These are phyloP conservation scores for Phallusia fumigata DNA, from an alignment of 23 tunicate species.

Conservation along the genomic window DNA sequence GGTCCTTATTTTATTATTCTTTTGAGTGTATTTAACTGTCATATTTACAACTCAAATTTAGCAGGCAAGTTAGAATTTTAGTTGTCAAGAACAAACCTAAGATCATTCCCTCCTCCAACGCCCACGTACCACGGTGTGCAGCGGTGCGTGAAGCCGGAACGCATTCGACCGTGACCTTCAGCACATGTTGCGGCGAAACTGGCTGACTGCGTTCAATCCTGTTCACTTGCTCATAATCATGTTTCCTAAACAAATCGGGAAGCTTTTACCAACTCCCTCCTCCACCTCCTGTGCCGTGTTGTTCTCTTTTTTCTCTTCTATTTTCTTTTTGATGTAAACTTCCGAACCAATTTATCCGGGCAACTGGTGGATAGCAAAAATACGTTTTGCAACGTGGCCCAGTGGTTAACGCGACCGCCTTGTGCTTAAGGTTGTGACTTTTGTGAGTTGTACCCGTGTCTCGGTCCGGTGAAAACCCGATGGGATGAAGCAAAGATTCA, in stretches of 20 bases:
- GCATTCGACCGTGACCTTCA: background rate
- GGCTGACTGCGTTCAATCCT: background rate
- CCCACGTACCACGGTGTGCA: background rate
- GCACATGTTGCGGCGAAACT: background rate
- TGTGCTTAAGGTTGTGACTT: too few relatives aligned
- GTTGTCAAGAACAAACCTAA: too few relatives aligned
- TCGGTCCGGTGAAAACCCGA: too few relatives aligned
- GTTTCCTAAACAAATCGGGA: conserved; percentile 2
- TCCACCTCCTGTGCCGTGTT: background rate
- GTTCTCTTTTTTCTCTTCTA: background rate
- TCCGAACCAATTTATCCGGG: background rate
- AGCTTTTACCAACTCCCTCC: background rate
- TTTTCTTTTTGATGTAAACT: background rate
- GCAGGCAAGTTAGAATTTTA: too few relatives aligned
- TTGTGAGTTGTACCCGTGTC: too few relatives aligned
- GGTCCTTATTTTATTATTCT: too few relatives aligned
- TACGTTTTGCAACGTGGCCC: too few relatives aligned
- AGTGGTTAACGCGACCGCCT: too few relatives aligned
- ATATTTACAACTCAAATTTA: too few relatives aligned
- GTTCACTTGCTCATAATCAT: background rate
- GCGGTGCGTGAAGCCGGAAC: background rate
- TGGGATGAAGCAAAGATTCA: too few relatives aligned
- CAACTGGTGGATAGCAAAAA: background rate
- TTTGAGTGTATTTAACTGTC: too few relatives aligned
- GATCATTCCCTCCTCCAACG: too few relatives aligned